Base-by-base conservation (phyloP, 2,113 vertebrate species). In the Elgaria multicarinata region DNA sequence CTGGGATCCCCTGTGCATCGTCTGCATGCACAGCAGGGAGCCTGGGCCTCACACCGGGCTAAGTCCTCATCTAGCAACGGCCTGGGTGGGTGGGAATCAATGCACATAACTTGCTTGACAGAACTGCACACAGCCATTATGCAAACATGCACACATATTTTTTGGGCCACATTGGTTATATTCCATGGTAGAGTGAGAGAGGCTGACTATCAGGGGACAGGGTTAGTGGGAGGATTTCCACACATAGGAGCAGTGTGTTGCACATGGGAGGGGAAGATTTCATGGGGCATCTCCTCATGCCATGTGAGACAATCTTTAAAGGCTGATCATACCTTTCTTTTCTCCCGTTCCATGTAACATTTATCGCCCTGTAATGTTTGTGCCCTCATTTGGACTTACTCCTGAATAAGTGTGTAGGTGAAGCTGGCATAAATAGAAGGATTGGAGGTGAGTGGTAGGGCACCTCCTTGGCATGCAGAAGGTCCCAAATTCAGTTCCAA, bases 101-200 rank as follows among this genome's bases (percentile, higher is more conserved):
- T 87, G 10, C 0, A n/a, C 72, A 31, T 87, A 72, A 58, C 28
- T 69, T 22, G 9, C 26, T 86, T 64, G 72, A 24, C 64, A 91
- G 90, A 93, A 46, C 3, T 33, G 28, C 3, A 24, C 3, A 24
- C 39, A 42, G 0, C 6, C 42, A 0, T 0, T 87, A 88, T 91
- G 79, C 0, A 91, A 2, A 67, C 10, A 0, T 6, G 3, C 64
- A 10, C 78, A 26, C 20, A 28, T 2, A 64, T n/a, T 2, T 0
- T 2, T 83, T 89, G 72, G 1, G 0, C 39, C 91, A 74, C 1
- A 0, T 6, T 87, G 2, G 0, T 13, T 8, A 44, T 76, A 22
- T 44, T 76, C 26, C 24, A 76, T 26, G 28, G 26, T 77, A 26
- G 16, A 24, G 20, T 77, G 24, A 10, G 46, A 44, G 14, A 77